Base-by-base conservation (phyloP, 2,113 vertebrate species). In the Bucco capensis region DNA sequence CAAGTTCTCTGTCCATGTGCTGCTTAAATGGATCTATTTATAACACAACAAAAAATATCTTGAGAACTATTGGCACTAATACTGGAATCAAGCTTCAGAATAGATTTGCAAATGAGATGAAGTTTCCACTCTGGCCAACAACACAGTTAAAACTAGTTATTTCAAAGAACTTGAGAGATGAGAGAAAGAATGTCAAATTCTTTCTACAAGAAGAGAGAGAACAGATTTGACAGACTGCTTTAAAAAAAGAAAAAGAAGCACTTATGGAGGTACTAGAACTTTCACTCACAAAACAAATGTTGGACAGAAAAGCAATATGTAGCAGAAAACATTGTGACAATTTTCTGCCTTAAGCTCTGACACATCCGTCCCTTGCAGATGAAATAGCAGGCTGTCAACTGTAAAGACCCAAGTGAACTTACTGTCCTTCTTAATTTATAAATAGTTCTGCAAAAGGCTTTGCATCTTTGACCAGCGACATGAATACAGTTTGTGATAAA, bases 1-100 rank as follows among this genome's bases (percentile, higher is more conserved):
- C 96, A 23, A 99, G 95, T 85, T 99, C 98, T 61, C 94, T 97
- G 84, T 97, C 95, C 91, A 98, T 94, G 90, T 99, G 99, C 50
- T 98, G 97, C 24, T 97, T 94, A 97, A 98, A 99, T 30, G 98
- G 96, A 93, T 99, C 99, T 99, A 80, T 79, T 88, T 31, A 42
- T 73, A 92, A 91, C 91, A 96, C 14, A 93, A 78, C 53, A 83
- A 90, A 82, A 76, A 69, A 28, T 3, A 64, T 23, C 24, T 35
- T 92, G 56, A 96, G 75, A 93, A 88, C 42, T 66, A 74, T 5
- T 49, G 49, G 7, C 67, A 62, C 25, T 54, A 89, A 91, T 57
- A 87, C 47, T 23, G n/a, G 53, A 93, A 85, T n/a, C 28, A 75
- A 67, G 47, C 6, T 92, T 37, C 47, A 81, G n/a, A 93, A 88